Percentiles rank a stretch among this genome's conserved stretches.
These are phyloP conservation scores for Drosophila melanica DNA, from an alignment of 1,140 invertebrate species.

Conservation along the genomic window DNA sequence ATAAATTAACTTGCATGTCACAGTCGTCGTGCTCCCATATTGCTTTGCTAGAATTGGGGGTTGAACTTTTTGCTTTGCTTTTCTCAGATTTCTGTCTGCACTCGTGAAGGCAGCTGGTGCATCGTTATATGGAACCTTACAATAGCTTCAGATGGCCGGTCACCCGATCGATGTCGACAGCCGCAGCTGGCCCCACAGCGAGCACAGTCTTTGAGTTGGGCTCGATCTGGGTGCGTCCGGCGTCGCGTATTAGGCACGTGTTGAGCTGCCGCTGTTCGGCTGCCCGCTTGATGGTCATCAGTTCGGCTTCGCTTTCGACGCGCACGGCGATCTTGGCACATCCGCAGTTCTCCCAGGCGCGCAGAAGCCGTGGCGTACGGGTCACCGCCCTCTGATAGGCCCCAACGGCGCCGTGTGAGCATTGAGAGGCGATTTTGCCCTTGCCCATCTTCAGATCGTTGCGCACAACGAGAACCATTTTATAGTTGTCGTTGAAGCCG, in stretches of 20 bases:
- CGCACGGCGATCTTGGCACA: constrained; percentile 94
- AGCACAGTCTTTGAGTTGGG: constrained; percentile 94
- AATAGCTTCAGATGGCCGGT: constrained; percentile 95
- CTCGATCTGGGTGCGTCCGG: constrained; percentile 95
- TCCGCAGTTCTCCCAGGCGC: constrained; percentile 90
- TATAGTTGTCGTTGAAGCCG: constrained; percentile 86
- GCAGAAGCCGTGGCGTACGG: constrained; percentile 87
- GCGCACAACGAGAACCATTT: constrained; percentile 94
- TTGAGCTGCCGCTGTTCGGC: constrained; percentile 89
- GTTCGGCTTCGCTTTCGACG: constrained; percentile 88
- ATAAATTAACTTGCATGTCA: constrained; percentile 58
- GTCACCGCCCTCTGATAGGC: constrained; percentile 89
- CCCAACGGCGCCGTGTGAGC: constrained; percentile 93
- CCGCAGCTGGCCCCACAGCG: constrained; percentile 94
- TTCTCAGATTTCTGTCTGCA: constrained; percentile 9
- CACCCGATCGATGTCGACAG: constrained; percentile 90
- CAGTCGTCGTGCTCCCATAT: constrained; percentile 55
- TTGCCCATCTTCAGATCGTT: constrained; percentile 97
- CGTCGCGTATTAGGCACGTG: constrained; percentile 92
- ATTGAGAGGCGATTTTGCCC: constrained; percentile 96
- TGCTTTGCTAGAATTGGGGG: constrained; percentile 60
- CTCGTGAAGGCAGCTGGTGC: constrained; percentile 19
- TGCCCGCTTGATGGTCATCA: constrained; percentile 87
- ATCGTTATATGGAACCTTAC: constrained; percentile 77
- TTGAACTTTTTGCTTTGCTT: not conserved